phyloP scores from a whole-genome alignment of 2,888 invertebrate genomes.

The Deilephila elpenor region DNA sequence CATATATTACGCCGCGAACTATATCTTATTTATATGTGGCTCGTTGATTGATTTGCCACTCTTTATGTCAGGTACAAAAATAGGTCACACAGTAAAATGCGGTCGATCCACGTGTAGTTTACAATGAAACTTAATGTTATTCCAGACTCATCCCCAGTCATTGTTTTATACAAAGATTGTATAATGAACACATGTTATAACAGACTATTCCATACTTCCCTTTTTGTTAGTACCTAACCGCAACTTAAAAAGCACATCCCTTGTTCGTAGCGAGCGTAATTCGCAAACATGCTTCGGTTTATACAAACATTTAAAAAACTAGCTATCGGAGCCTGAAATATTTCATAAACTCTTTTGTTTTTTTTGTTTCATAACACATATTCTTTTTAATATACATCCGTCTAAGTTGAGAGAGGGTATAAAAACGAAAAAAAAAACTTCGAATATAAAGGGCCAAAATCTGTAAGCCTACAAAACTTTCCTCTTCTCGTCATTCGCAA shows the following conservation, averaged over 20 bases:
- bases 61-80: conserved; percentile 16
- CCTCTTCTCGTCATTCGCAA: not conserved
- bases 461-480: not conserved
- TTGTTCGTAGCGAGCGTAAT: too few relatives aligned
- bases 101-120: not conserved
- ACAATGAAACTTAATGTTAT: conserved; percentile 12
- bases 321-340: too few relatives aligned
- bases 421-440: not conserved
- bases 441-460: not conserved
- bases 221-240: too few relatives aligned
- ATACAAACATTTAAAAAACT: too few relatives aligned
- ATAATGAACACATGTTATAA: not conserved
- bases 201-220: too few relatives aligned
- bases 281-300: too few relatives aligned
- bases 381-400: too few relatives aligned
- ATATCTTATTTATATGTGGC: conserved; percentile 6
- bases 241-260: too few relatives aligned
- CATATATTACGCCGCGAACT: not conserved
- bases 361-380: too few relatives aligned
- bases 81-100: conserved; percentile 20
- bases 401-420: too few relatives aligned
- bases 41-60: conserved; percentile 7
- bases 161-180: not conserved
- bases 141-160: not conserved
- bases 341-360: too few relatives aligned